Conservation (phyloP, 2,888 invertebrate genomes). For the Heliconius hortense region DNA sequence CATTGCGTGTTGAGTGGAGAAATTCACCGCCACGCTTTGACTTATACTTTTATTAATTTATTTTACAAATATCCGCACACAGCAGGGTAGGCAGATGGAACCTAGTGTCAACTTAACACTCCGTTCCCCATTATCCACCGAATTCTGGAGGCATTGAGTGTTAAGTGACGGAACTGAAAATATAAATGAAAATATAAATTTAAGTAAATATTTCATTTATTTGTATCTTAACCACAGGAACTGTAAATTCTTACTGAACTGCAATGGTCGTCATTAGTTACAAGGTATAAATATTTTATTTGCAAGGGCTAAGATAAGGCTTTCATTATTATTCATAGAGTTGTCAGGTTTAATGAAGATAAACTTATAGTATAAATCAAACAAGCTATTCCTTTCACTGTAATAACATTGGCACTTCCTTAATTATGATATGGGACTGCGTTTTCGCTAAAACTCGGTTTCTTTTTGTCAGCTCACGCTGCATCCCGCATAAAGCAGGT, state of each 20-base stretch:
- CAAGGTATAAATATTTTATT: conserved; percentile 14
- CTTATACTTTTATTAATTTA: too few species aligned
- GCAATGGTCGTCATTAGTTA: conserved; percentile 5
- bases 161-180: too few species aligned
- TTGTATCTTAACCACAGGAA: neutral
- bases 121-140: too few species aligned
- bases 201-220: too few species aligned
- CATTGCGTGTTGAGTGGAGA: neutral
- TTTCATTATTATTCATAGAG: conserved; percentile 41
- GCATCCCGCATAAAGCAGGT: too few species aligned
- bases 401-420: conserved; percentile 29
- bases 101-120: too few species aligned
- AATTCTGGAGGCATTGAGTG: too few species aligned
- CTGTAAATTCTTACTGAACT: neutral
- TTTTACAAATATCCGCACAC: too few species aligned
- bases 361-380: conserved; percentile 37
- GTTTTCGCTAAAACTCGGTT: conserved; percentile 16
- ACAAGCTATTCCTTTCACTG: conserved; percentile 37
- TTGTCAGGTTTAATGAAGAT: conserved; percentile 38
- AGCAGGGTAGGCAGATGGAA: too few species aligned
- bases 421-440: conserved; percentile 20
- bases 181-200: too few species aligned
- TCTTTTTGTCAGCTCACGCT: neutral
- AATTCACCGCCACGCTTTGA: neutral
- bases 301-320: conserved; percentile 21